These are phyloP conservation scores for Heterotilapia buettikoferi DNA, from an alignment of 2,113 vertebrate species.

Conservation along the genomic window DNA sequence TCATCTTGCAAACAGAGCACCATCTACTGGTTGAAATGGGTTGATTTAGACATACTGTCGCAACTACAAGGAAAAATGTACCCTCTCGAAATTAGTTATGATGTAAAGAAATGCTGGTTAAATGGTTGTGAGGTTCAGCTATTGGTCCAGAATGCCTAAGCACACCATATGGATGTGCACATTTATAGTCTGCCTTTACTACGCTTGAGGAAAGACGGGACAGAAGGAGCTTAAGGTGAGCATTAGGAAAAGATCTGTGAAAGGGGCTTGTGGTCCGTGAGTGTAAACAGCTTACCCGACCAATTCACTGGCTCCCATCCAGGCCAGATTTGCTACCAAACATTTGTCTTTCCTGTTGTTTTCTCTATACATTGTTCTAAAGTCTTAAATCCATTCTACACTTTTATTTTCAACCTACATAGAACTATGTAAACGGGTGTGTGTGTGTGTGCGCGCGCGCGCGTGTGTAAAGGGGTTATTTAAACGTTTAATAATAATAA, in stretches of 20 bases:
- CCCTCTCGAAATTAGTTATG: neutral
- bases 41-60: neutral
- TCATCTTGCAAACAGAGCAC: neutral
- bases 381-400: neutral
- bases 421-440: fast-evolving
- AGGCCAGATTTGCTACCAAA: neutral
- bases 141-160: neutral
- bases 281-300: constrained; percentile 14
- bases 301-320: neutral
- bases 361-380: neutral
- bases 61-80: neutral
- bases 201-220: neutral
- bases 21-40: neutral
- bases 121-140: neutral
- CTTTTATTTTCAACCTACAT: neutral
- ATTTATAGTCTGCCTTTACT: neutral
- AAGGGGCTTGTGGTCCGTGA: constrained; percentile 3
- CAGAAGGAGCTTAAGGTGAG: constrained; percentile 49
- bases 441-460: neutral
- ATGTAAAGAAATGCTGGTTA: neutral
- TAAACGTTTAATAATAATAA: neutral
- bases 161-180: neutral
- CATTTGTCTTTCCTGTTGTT: neutral
- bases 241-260: constrained; percentile 23
- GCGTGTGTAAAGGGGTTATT: neutral